A percentile compares a stretch with the other conserved stretches of the same genome.
These are phyloP conservation scores for Haliclona indistincta DNA, from an alignment of 37 sponge, comb jelly and placozoan genomes.

Conservation along the genomic window DNA sequence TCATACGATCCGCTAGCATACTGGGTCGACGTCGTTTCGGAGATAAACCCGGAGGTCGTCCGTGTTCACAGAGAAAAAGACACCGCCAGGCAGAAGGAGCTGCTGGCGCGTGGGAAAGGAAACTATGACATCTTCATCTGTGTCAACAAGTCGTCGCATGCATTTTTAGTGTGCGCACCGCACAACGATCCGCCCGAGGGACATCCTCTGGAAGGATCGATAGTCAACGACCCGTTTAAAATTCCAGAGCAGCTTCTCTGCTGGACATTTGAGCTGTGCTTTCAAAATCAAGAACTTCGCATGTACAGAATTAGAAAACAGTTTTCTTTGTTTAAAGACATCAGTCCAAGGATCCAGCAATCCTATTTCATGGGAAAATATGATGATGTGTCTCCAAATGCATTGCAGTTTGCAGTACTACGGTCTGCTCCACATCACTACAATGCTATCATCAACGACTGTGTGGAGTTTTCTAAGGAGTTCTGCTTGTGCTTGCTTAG, in stretches of 20 bases:
- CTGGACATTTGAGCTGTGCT: constrained; percentile 59
- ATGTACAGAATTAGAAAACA: constrained; percentile 53
- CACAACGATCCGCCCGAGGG: neutral
- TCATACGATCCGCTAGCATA: constrained; percentile 64
- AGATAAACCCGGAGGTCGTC: constrained; percentile 34
- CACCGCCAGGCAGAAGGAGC: neutral
- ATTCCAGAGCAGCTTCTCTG: constrained; percentile 34
- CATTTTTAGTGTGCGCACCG: constrained; percentile 57
- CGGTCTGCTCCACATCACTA: constrained; percentile 65
- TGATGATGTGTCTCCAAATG: constrained; percentile 8
- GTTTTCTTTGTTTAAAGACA: constrained; percentile 34
- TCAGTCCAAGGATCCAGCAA: constrained; percentile 18
- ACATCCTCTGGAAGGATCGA: neutral
- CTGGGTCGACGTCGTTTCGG: constrained; percentile 40
- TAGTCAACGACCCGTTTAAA: constrained; percentile 7
- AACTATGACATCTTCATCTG: constrained; percentile 55
- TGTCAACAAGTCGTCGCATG: constrained; percentile 44
- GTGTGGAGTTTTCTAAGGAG: constrained; percentile 68
- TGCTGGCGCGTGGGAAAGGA: constrained; percentile 1
- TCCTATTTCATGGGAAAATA: constrained; percentile 48
- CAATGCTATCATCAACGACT: constrained; percentile 50
- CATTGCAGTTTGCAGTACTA: constrained; percentile 57
- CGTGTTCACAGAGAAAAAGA: constrained; percentile 40
- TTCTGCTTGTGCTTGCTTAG: constrained; percentile 56
- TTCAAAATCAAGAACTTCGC: constrained; percentile 19